phyloP scores from a whole-genome alignment of 1,140 invertebrate genomes.

The Pogonus chalceus region DNA sequence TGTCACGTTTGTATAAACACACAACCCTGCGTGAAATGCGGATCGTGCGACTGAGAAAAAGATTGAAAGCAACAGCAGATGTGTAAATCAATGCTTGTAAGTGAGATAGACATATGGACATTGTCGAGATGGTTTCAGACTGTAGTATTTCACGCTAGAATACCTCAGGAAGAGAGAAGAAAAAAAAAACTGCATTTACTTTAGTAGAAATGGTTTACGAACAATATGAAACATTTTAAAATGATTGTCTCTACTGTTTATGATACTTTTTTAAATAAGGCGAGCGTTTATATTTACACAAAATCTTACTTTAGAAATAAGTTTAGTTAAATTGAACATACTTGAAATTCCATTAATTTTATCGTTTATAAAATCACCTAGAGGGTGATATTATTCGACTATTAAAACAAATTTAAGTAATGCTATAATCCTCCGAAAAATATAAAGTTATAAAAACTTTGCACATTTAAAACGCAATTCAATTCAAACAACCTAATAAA shows the following conservation, averaged over 20 bases:
- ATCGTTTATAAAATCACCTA: no score
- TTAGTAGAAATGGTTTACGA: not conserved
- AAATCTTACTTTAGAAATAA: no score
- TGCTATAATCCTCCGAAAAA: no score
- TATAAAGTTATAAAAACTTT: no score
- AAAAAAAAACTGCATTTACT: not conserved
- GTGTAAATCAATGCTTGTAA: not conserved
- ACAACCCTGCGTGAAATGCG: not conserved
- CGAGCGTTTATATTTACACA: no score
- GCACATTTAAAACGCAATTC: no score
- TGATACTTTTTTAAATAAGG: no score
- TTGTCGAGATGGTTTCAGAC: not conserved
- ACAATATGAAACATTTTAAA: not conserved
- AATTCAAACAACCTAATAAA: no score
- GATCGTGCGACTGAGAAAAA: not conserved
- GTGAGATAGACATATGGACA: not conserved
- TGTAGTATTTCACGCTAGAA: not conserved
- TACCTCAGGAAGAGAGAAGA: not conserved
- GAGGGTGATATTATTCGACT: no score
- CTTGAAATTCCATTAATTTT: no score
- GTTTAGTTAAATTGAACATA: no score
- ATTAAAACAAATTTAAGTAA: no score
- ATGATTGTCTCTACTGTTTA: not conserved
- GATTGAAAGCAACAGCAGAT: not conserved
- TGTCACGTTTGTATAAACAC: constrained; percentile 2